A percentile compares a stretch with the other conserved stretches of the same genome.
Evolutionary conservation across 2,113 vertebrate genomes (phyloP).

Genomic region (Zootoca vivipara): DNA sequence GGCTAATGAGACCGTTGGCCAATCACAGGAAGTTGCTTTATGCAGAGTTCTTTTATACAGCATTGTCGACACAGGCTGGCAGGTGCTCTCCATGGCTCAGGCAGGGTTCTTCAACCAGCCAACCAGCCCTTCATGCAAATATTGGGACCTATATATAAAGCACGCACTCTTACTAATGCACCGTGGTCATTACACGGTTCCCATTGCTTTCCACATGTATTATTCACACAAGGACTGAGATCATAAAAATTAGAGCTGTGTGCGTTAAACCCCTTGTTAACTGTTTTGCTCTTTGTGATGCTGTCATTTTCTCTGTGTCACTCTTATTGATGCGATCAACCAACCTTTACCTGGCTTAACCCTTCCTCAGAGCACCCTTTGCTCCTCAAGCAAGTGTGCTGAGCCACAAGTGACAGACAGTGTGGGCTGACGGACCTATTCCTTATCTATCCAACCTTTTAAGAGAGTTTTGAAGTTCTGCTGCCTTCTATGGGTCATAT

Average conservation of each 20-base stretch:
- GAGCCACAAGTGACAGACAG: neutral
- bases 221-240: neutral
- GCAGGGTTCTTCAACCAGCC: neutral
- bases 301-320: neutral
- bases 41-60: neutral
- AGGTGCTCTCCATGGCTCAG: neutral
- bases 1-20: constrained; percentile 6
- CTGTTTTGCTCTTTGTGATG: neutral
- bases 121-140: neutral
- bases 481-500: constrained; percentile 54
- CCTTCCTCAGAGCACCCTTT: neutral
- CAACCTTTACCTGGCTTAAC: neutral
- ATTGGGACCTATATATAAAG: neutral
- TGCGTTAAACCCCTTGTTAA: neutral
- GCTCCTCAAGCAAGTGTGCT: neutral
- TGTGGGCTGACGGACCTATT: neutral
- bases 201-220: neutral
- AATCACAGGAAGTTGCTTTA: neutral
- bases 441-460: neutral
- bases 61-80: neutral
- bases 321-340: neutral
- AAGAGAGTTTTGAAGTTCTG: constrained; percentile 46
- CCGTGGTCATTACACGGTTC: neutral
- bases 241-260: neutral
- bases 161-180: neutral